Evolutionary conservation across 2,888 invertebrate species (phyloP).

Genomic region (Agrenia bidenticulata): DNA sequence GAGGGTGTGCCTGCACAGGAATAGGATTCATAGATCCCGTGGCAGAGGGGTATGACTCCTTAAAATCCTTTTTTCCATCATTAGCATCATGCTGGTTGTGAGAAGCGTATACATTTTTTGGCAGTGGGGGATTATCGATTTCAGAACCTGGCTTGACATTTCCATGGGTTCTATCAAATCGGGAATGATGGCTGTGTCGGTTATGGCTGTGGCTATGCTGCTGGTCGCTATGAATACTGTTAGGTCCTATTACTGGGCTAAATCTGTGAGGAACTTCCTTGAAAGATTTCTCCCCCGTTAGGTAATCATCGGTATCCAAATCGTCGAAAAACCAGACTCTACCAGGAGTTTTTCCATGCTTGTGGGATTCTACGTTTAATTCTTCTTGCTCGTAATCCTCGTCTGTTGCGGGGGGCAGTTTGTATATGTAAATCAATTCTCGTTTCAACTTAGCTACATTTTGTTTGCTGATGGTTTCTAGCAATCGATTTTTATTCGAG

Average conservation of each 20-base stretch:
- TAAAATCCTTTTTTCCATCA: too few species aligned
- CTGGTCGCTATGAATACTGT: background rate
- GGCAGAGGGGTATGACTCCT: too few species aligned
- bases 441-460: constrained; percentile 16
- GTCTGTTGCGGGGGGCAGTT: constrained; percentile 20
- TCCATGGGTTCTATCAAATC: constrained; percentile 4
- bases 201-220: background rate
- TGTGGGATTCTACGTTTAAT: constrained; percentile 11
- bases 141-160: background rate
- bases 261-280: constrained; percentile 7
- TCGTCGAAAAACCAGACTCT: constrained; percentile 16
- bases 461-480: constrained; percentile 18
- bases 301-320: constrained; percentile 20
- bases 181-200: background rate
- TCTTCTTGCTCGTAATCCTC: constrained; percentile 19
- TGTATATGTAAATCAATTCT: constrained; percentile 23
- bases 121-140: constrained; percentile 8
- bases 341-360: background rate
- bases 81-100: background rate
- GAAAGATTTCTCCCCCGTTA: background rate
- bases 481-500: constrained; percentile 17
- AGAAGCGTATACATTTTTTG: constrained; percentile 6
- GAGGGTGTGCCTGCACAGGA: too few species aligned
- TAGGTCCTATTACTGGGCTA: background rate
- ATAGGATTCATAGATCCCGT: too few species aligned